Percentiles rank a stretch among this genome's conserved stretches.
These are phyloP conservation scores for Aelia acuminata DNA, from an alignment of 2,888 invertebrate genomes.

Conservation along the genomic window DNA sequence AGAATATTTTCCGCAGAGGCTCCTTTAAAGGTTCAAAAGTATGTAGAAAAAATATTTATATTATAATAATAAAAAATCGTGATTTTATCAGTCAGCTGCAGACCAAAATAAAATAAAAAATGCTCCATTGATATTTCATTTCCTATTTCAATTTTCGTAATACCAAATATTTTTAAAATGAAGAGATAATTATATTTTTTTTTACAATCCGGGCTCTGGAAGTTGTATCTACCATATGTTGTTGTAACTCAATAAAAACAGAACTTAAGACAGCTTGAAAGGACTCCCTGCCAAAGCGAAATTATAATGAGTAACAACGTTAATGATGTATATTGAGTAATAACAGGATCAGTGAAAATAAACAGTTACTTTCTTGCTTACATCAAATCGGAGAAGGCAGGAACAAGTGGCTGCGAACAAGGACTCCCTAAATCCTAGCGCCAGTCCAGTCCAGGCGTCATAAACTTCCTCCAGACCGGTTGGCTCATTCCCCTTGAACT, in stretches of 20 bases:
- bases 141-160: too few relatives aligned
- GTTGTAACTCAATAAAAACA: too few relatives aligned
- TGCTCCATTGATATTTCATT: too few relatives aligned
- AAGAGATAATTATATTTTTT: too few relatives aligned
- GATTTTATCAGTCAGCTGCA: too few relatives aligned
- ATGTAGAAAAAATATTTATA: too few relatives aligned
- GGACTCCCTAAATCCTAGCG: constrained; percentile 43
- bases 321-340: not conserved
- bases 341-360: not conserved
- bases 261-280: not conserved
- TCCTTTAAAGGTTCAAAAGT: too few relatives aligned
- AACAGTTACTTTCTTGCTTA: not conserved
- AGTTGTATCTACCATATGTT: too few relatives aligned
- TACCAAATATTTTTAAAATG: too few relatives aligned
- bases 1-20: too few relatives aligned
- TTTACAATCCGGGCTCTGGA: not conserved
- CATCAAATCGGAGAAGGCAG: not conserved
- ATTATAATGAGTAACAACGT: not conserved
- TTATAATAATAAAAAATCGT: too few relatives aligned
- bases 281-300: not conserved
- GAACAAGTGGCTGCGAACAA: not conserved
- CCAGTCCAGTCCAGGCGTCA: not conserved
- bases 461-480: constrained; percentile 43
- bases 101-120: too few relatives aligned
- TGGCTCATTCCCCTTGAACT: constrained; percentile 45